Conservation (phyloP, 64 coral and sea anemone genomes). For the Dendronephthya gigantea region DNA sequence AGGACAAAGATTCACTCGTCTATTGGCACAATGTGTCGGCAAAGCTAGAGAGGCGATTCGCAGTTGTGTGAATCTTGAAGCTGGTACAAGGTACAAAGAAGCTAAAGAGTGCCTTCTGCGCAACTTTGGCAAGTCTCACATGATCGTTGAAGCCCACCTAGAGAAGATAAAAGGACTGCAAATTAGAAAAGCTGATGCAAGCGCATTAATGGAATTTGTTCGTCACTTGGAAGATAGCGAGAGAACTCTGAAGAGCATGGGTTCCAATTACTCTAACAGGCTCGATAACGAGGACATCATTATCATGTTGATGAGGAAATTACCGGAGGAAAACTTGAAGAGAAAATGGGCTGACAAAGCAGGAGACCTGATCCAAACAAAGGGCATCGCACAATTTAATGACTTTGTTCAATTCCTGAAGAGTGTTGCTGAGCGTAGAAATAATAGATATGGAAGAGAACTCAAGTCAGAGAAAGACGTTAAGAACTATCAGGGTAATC, state of each 20-base stretch:
- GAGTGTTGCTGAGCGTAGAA: conserved; percentile 8
- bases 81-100: background rate
- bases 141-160: conserved; percentile 54
- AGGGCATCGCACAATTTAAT: background rate
- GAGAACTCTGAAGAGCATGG: conserved; percentile 40
- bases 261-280: conserved; percentile 9
- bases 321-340: background rate
- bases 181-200: conserved; percentile 21
- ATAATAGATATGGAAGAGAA: conserved; percentile 1
- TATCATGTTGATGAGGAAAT: conserved; percentile 32
- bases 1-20: background rate
- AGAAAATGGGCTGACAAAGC: conserved; percentile 32
- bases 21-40: background rate
- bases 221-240: conserved; percentile 44
- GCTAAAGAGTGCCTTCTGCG: conserved; percentile 4
- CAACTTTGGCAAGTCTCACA: conserved; percentile 38
- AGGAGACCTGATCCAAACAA: conserved; percentile 25
- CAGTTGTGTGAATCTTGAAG: conserved; percentile 35
- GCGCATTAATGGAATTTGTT: conserved; percentile 55
- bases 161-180: conserved; percentile 45
- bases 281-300: conserved; percentile 60
- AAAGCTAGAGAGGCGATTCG: conserved; percentile 19
- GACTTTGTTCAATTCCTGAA: conserved; percentile 32
- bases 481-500: background rate
- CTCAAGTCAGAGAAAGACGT: background rate